Percentiles rank a stretch among this genome's conserved stretches.
phyloP scores from a whole-genome alignment of 2,888 invertebrate species.

The Cerceris rybyensis region DNA sequence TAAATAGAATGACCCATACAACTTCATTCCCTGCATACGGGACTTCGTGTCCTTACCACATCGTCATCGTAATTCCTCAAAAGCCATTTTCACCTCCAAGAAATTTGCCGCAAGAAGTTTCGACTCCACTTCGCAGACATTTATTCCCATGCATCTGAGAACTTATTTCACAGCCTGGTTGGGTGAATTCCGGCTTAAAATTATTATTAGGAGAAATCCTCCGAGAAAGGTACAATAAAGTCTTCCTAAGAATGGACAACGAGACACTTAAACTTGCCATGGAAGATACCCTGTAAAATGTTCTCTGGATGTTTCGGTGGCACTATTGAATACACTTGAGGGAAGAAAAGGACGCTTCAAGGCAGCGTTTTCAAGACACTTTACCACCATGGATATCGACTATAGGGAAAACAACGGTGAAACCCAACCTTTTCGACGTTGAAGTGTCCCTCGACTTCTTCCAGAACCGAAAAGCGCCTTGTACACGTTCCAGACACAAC shows the following conservation, averaged over 20 bases:
- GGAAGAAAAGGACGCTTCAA: slow-evolving; percentile 48
- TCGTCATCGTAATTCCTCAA: too few species aligned
- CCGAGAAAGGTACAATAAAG: background rate
- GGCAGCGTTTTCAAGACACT: slow-evolving; percentile 44
- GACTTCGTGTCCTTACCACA: too few species aligned
- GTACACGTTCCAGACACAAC: slow-evolving; percentile 29
- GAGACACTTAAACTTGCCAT: slow-evolving; percentile 28
- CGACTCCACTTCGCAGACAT: too few species aligned
- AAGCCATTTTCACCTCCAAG: too few species aligned
- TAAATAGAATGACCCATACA: too few species aligned
- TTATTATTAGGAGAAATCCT: slow-evolving; percentile 19
- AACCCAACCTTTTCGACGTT: slow-evolving; percentile 48
- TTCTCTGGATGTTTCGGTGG: slow-evolving; percentile 23
- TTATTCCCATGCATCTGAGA: slow-evolving; percentile 21
- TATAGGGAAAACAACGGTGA: slow-evolving; percentile 55
- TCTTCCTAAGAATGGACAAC: slow-evolving; percentile 7
- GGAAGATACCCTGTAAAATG: slow-evolving; percentile 44
- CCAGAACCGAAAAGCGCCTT: slow-evolving; percentile 25
- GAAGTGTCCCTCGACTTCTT: slow-evolving; percentile 42
- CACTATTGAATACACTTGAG: slow-evolving; percentile 44
- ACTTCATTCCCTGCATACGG: too few species aligned
- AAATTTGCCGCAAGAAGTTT: too few species aligned
- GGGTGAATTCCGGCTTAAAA: background rate
- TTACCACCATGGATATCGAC: slow-evolving; percentile 45
- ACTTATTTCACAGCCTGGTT: background rate